Conservation (phyloP, 2,888 invertebrate genomes). For the Microctonus brassicae region DNA sequence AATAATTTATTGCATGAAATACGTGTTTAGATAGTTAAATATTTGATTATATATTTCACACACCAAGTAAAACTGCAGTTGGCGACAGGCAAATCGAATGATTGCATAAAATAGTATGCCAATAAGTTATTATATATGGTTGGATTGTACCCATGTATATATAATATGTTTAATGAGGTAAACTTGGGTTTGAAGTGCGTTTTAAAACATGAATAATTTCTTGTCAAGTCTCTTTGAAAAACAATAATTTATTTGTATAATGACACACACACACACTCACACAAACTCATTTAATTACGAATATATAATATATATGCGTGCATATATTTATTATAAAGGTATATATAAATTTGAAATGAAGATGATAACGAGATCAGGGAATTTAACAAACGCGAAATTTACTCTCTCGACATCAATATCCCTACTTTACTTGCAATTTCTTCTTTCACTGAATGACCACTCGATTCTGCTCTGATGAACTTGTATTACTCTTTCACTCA, state of each 20-base stretch:
- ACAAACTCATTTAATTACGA: too few species aligned
- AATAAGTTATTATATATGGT: background rate
- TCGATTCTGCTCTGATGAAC: background rate
- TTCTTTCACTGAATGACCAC: conserved; percentile 30
- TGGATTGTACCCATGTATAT: background rate
- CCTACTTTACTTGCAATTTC: conserved; percentile 32
- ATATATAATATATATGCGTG: background rate
- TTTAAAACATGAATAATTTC: background rate
- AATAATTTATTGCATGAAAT: conserved; percentile 11
- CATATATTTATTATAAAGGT: background rate
- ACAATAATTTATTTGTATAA: background rate
- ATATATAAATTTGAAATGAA: background rate
- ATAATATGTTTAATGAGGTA: background rate
- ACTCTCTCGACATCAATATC: conserved; percentile 21
- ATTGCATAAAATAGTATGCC: conserved; percentile 5
- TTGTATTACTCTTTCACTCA: background rate
- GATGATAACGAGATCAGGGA: background rate
- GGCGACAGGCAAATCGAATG: background rate
- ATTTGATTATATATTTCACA: conserved; percentile 1
- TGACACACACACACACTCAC: background rate
- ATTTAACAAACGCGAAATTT: background rate
- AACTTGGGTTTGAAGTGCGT: background rate
- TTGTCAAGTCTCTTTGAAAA: background rate
- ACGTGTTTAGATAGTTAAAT: conserved; percentile 8
- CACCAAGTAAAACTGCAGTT: background rate